Evolutionary conservation across 2,797 vertebrate genomes (phyloP), one percentile per base, ranked within the genome.

Genomic region (Phrynocephalus forsythii): DNA sequence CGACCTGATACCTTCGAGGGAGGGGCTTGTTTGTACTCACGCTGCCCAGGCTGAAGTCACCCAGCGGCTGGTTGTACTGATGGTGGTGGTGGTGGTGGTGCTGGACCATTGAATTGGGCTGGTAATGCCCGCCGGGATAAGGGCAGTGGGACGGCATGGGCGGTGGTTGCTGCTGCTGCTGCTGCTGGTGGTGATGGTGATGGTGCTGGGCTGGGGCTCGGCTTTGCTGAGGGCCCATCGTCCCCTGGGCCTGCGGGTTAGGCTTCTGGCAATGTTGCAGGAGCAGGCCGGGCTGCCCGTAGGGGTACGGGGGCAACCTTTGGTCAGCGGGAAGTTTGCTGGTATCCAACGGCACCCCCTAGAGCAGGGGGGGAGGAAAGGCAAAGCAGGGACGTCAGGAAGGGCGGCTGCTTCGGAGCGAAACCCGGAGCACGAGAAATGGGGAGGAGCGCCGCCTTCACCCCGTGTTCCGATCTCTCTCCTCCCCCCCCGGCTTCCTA

Each of bases 281-380:
- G 90, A 96, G 85, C 75, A 93, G 1, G 1, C 92, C 89, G 13
- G 97, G 94, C 84, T 97, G 97, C 78, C 93, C 96, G 87, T 98
- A 98, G 0, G 97, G 94, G 90, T 98, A 98, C 0, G 97, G 97
- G 0, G 97, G 97, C n/a, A 98, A 96, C 60, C 98, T 95, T 95
- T 98, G 98, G 91, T 98, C 98, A 89, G 96, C 93, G 30, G 97
- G 94, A 89, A 98, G 96, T 89, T 97, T 97, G 95, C 98, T 98
- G 96, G 98, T 99, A 91, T 99, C 98, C 95, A 99, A 95, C 60
- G 98, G 97, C 50, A 99, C 97, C 16, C 98, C 98, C 98, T 99
- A 96, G 0, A 0, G 88, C 72, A 30, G 1, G 22, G 33, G 33
- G 33, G 3, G 22, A 18, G 68, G 50, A 26, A 6, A 2, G 5